Evolutionary conservation across 2,113 vertebrate genomes (phyloP), one percentile per base, ranked within the genome.

Genomic region (Labrus mixtus): DNA sequence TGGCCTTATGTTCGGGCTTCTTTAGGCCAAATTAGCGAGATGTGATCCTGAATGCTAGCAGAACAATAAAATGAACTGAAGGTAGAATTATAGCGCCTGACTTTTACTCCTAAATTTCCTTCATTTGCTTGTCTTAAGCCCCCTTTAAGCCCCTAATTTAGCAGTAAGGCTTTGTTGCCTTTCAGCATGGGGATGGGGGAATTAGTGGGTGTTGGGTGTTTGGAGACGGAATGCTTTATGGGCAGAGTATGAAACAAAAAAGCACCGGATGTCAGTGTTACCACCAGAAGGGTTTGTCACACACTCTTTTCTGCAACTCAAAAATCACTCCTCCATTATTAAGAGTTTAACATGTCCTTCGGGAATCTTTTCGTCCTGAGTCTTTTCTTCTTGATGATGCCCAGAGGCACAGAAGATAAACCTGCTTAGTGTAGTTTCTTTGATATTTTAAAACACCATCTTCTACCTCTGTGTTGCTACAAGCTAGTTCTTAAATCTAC

Each of bases 61-160:
- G 93, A 94, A 94, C 87, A 93, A 94, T 92, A 84, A 93, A 85
- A 87, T 86, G 66, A 93, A 90, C 84, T 91, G 85, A 88, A 92
- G 93, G 93, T 92, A 87, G 86, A 93, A 92, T 91, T 90, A 91
- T 81, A 89, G 84, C 75, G 82, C 66, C 61, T 73, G 85, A 87
- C 85, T 88, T 93, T 87, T 88, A 85, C 79, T 81, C 68, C 70
- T 69, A 58, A 76, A 79, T 81, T 63, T 74, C 77, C 83, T 64
- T 84, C 79, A 73, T 89, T 83, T 87, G 77, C 67, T 72, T 70
- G 54, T 63, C 81, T 84, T 86, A 90, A 92, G 81, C 83, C 62
- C 46, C 29, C 48, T 46, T 84, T 90, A 83, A 86, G 77, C 64
- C 71, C 61, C 22, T 63, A 55, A 67, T 66, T 82, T 82, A 72